Percentiles rank a stretch among this genome's conserved stretches.
Evolutionary conservation across 1,140 invertebrate species (phyloP).

Genomic region (Drosophila virilis): DNA sequence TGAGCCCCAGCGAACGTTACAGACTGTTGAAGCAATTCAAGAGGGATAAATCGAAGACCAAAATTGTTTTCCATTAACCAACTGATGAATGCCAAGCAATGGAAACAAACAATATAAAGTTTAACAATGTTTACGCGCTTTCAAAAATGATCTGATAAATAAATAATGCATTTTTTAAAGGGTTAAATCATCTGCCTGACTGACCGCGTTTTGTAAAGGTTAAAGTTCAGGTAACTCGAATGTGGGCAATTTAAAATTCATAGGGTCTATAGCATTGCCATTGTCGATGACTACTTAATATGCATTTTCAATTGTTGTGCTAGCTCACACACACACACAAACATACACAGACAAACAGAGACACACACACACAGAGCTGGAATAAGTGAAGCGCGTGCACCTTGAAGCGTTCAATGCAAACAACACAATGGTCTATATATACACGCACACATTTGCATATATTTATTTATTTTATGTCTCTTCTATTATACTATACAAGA

Average conservation of each 20-base stretch:
- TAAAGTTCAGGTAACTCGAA: slow-evolving; percentile 29
- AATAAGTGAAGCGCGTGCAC: slow-evolving; percentile 68
- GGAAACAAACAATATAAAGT: neutral
- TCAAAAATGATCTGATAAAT: slow-evolving; percentile 19
- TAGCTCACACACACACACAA: slow-evolving; percentile 46
- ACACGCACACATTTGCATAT: slow-evolving; percentile 66
- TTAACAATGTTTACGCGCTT: neutral
- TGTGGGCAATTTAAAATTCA: slow-evolving; percentile 24
- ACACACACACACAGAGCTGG: slow-evolving; percentile 23
- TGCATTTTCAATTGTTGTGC: slow-evolving; percentile 67
- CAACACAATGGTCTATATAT: slow-evolving; percentile 46
- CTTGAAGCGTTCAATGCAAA: slow-evolving; percentile 59
- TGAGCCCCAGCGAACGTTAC: no score
- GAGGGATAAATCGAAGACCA: neutral
- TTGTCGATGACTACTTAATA: slow-evolving; percentile 62
- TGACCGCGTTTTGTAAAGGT: slow-evolving; percentile 28
- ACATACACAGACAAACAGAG: neutral
- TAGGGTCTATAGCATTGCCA: slow-evolving; percentile 10
- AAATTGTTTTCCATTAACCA: neutral
- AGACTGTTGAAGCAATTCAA: no score
- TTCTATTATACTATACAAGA: slow-evolving; percentile 46
- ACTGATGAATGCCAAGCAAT: neutral
- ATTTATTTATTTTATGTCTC: slow-evolving; percentile 80
- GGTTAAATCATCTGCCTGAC: slow-evolving; percentile 40
- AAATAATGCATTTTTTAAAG: slow-evolving; percentile 11